Conservation (phyloP, 2,797 vertebrate species). For the Gadopsis marmoratus region DNA sequence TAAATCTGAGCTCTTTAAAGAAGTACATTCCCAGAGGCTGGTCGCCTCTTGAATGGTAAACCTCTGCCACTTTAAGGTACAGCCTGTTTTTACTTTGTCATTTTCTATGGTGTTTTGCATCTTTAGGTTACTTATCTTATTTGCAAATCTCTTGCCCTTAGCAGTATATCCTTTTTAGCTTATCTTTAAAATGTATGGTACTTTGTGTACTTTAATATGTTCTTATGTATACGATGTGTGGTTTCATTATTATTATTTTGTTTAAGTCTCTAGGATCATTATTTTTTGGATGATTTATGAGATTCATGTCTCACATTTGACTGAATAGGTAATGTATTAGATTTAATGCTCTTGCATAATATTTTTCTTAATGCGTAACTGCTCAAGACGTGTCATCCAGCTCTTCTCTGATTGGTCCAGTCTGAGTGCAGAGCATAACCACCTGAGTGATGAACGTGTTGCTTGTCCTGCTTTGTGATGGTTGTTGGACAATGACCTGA, state of each 20-base stretch:
- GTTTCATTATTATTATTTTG: background rate
- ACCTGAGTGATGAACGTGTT: background rate
- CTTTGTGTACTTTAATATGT: background rate
- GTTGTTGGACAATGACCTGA: background rate
- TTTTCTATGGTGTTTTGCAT: background rate
- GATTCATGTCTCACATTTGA: too few relatives aligned
- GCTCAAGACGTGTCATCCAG: background rate
- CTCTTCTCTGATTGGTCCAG: background rate
- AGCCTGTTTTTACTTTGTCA: background rate
- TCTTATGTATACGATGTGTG: too few relatives aligned
- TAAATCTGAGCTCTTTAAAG: background rate
- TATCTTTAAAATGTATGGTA: background rate
- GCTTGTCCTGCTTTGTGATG: background rate
- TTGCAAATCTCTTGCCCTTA: background rate
- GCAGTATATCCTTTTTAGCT: background rate
- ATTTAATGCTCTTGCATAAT: background rate
- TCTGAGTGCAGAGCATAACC: background rate
- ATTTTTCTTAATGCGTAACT: too few relatives aligned
- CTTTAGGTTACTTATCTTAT: background rate
- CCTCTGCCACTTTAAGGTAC: background rate
- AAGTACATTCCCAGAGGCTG: background rate
- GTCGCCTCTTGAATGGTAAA: background rate
- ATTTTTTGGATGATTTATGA: too few relatives aligned
- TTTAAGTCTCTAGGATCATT: background rate
- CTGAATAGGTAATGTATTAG: too few relatives aligned